Evolutionary conservation across 1,140 invertebrate species (phyloP).

Genomic region (Trichonephila clavipes): DNA sequence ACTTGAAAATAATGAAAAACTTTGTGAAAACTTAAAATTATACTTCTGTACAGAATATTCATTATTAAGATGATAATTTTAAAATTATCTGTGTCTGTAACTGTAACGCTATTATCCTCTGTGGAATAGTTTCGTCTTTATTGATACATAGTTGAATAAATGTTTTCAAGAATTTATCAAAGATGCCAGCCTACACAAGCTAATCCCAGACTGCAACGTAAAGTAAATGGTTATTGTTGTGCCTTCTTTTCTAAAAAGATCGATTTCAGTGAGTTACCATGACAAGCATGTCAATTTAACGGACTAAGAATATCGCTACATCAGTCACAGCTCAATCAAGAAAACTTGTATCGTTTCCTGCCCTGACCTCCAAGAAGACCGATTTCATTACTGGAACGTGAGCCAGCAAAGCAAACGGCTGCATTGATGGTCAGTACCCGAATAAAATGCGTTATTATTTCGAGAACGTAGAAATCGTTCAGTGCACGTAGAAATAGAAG

Average conservation of each 20-base stretch:
- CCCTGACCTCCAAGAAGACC: slow-evolving; percentile 23
- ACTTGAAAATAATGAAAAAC: too few relatives aligned
- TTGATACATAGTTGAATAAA: neutral
- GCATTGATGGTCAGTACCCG: neutral
- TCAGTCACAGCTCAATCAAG: slow-evolving; percentile 60
- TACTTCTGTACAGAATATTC: too few relatives aligned
- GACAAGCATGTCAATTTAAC: neutral
- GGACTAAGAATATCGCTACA: neutral
- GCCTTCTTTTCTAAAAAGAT: slow-evolving; percentile 1
- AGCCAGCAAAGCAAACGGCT: slow-evolving; percentile 14
- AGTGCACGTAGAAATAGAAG: neutral
- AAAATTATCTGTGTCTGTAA: too few relatives aligned
- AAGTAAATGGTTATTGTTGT: neutral
- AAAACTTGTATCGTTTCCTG: slow-evolving; percentile 35
- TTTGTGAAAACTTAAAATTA: too few relatives aligned
- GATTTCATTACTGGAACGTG: slow-evolving; percentile 70
- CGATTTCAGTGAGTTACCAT: slow-evolving; percentile 26
- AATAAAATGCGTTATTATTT: slow-evolving; percentile 8
- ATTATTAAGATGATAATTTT: too few relatives aligned
- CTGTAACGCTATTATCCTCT: too few relatives aligned
- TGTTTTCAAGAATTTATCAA: neutral
- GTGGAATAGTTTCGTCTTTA: too few relatives aligned
- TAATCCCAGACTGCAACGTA: neutral
- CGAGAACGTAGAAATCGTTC: neutral
- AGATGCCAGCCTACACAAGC: neutral